Evolutionary conservation across 1,140 invertebrate genomes (phyloP), one percentile per base, ranked within the genome.

Genomic region (Coelopa frigida): DNA sequence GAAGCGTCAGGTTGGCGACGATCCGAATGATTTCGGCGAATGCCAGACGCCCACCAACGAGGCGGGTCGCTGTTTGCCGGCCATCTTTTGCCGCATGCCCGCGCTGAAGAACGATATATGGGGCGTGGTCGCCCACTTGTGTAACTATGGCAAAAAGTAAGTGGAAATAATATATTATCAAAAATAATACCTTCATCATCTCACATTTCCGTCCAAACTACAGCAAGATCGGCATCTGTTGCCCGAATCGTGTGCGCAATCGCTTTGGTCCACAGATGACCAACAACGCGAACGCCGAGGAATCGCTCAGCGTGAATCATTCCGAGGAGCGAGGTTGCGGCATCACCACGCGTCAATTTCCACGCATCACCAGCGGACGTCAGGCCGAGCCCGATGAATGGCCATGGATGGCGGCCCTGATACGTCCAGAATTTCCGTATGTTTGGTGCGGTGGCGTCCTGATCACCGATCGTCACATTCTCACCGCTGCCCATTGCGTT

Each of bases 321-420:
- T 61, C 70, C 11, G 68, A 56, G 24, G 51, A 60, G 3, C 53
- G 72, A 73, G 84, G 82, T 29, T 88, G 84, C 54, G 84, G 85
- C 8, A 68, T 82, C 2, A 80, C 76, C 52, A 75, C 75, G 0
- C 75, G 77, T 52, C 69, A 73, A 29, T 73, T 68, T 50, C 53
- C 70, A 7, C 70, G 76, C 40, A 73, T 84, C 18, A 72, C 78
- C 3, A 82, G 83, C 5, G 81, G 83, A 0, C 58, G 72, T 37
- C 77, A 77, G 0, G 79, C 83, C 0, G 78, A 79, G 56, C 77
- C 79, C 0, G 76, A 79, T 42, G 82, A 84, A 54, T 89, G 84
- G 84, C 87, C 86, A 2, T 90, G 87, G 87, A 84, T 89, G 77
- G 86, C 77, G 0, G 83, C 83, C 3, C 56, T 87, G 18, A 73